Evolutionary conservation across 2,113 vertebrate genomes (phyloP).

Genomic region (Pluvianellus socialis): DNA sequence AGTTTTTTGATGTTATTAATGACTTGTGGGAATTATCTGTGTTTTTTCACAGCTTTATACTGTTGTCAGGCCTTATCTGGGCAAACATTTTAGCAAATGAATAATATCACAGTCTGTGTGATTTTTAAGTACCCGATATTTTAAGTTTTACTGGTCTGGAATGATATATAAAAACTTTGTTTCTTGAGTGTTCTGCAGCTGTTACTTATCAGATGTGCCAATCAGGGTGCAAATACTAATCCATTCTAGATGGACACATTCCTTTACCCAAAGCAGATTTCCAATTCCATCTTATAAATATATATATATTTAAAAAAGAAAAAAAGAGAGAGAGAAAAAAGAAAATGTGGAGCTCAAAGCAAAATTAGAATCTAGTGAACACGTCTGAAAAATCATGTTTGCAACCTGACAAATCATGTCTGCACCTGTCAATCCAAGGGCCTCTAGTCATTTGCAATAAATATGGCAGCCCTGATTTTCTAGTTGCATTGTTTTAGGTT

Average conservation of each 20-base stretch:
- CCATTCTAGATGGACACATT: not conserved
- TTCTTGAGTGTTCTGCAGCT: not conserved
- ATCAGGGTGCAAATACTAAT: not conserved
- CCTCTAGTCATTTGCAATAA: not conserved
- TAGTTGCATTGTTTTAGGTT: not conserved
- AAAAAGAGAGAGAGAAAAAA: not conserved
- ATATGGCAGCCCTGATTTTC: not conserved
- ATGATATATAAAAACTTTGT: not conserved
- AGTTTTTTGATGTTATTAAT: not conserved
- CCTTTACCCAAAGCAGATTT: not conserved
- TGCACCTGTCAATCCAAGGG: not conserved
- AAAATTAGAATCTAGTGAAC: not conserved
- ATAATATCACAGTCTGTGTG: not conserved
- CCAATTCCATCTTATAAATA: not conserved
- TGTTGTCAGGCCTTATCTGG: not conserved
- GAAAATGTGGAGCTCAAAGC: not conserved
- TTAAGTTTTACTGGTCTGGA: not conserved
- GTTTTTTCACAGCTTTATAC: not conserved
- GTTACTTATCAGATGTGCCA: not conserved
- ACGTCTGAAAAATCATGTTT: not conserved
- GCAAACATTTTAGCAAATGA: not conserved
- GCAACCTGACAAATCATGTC: not conserved
- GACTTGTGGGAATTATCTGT: not conserved
- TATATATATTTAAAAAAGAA: not conserved
- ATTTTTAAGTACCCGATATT: not conserved